These are phyloP conservation scores for Anadara kagoshimensis DNA, from an alignment of 1,140 invertebrate genomes.

Conservation along the genomic window DNA sequence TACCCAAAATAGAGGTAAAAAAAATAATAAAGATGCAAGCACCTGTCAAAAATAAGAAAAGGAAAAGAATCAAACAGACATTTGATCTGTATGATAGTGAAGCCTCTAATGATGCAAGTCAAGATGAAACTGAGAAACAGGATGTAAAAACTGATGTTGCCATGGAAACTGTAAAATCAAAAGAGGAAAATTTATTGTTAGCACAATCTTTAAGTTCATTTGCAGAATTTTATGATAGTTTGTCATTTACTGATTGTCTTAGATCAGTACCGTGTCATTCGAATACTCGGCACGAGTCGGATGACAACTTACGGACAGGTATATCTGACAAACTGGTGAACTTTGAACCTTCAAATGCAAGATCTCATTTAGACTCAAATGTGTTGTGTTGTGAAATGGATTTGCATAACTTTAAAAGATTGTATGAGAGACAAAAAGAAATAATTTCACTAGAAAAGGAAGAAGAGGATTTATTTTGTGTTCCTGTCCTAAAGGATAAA, in stretches of 20 bases:
- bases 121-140: constrained; percentile 9
- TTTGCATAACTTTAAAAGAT: constrained; percentile 6
- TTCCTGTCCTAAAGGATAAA: constrained; percentile 33
- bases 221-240: constrained; percentile 47
- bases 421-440: constrained; percentile 13
- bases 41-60: constrained; percentile 27
- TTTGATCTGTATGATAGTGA: constrained; percentile 53
- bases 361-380: constrained; percentile 1
- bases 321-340: not conserved
- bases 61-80: constrained; percentile 31
- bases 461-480: constrained; percentile 12
- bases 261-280: too few relatives aligned
- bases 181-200: constrained; percentile 20
- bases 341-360: not conserved
- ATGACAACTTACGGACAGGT: not conserved
- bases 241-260: constrained; percentile 37
- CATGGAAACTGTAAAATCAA: constrained; percentile 13
- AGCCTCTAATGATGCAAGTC: constrained; percentile 33
- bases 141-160: constrained; percentile 1
- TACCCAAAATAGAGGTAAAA: constrained; percentile 25
- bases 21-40: not conserved
- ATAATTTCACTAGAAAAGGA: not conserved
- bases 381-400: constrained; percentile 25
- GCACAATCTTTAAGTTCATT: constrained; percentile 37
- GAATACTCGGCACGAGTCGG: not conserved